Conservation (phyloP, 1,140 invertebrate species). For the Ctenoplectra terminalis region DNA sequence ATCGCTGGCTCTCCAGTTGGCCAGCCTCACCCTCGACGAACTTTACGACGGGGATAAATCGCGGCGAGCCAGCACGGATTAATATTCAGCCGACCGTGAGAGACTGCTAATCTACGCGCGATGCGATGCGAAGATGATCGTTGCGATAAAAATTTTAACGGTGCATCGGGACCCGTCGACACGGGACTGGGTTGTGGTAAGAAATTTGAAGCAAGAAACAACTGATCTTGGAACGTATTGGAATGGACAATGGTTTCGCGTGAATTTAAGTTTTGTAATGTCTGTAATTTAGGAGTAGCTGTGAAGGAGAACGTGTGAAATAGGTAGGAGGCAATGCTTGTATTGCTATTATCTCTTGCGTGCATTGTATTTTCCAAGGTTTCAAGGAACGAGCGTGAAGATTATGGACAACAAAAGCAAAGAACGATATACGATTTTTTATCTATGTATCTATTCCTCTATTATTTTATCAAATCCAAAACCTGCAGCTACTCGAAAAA, state of each 20-base stretch:
- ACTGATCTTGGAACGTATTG: neutral
- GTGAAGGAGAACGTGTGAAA: neutral
- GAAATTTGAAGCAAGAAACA: too few relatives aligned
- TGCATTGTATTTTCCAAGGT: neutral
- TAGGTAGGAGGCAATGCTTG: neutral
- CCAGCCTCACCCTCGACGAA: neutral
- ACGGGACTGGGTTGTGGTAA: neutral
- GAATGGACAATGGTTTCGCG: neutral
- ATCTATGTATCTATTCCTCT: too few relatives aligned
- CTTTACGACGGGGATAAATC: constrained; percentile 44
- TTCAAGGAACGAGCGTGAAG: too few relatives aligned
- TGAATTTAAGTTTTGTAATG: neutral
- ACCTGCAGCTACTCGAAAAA: too few relatives aligned
- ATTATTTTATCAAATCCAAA: too few relatives aligned
- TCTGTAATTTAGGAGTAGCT: neutral
- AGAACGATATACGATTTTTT: too few relatives aligned
- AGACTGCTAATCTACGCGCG: constrained; percentile 14
- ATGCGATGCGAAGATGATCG: constrained; percentile 42
- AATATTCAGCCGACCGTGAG: constrained; percentile 30
- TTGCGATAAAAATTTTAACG: constrained; percentile 50
- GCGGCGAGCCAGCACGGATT: constrained; percentile 14
- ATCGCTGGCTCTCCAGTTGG: too few relatives aligned
- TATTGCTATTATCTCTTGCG: neutral
- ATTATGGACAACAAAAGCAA: neutral
- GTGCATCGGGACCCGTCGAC: neutral